phyloP scores from a whole-genome alignment of 1,140 invertebrate genomes.

The Drosophila saltans region DNA sequence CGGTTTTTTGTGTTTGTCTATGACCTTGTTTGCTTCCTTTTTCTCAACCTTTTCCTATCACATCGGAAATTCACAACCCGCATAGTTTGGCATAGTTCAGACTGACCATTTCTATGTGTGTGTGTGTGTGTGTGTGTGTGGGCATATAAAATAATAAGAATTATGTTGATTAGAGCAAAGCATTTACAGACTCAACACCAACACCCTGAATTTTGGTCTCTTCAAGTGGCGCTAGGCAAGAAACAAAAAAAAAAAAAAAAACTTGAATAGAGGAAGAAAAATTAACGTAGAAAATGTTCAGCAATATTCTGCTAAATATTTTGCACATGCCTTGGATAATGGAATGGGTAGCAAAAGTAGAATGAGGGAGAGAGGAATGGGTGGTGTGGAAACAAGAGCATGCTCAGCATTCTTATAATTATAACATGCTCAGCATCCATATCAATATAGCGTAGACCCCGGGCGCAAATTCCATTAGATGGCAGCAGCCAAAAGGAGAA shows the following conservation, averaged over 20 bases:
- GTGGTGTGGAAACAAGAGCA: constrained; percentile 43
- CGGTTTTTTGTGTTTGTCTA: background rate
- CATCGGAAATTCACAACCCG: background rate
- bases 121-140: constrained; percentile 20
- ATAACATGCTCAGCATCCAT: constrained; percentile 76
- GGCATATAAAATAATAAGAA: constrained; percentile 65
- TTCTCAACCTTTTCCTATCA: background rate
- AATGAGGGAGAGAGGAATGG: background rate
- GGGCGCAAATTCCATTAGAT: constrained; percentile 74
- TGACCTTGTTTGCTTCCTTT: constrained; percentile 4
- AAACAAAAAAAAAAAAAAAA: constrained; percentile 5
- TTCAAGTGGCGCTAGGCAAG: constrained; percentile 22
- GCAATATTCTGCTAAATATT: constrained; percentile 50
- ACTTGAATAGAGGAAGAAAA: background rate
- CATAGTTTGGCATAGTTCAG: constrained; percentile 11
- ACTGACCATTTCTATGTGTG: constrained; percentile 20
- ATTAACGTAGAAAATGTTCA: constrained; percentile 34
- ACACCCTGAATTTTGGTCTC: background rate
- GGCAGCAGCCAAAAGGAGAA: background rate
- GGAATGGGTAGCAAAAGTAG: no score
- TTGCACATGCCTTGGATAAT: constrained; percentile 29
- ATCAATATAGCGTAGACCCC: constrained; percentile 64
- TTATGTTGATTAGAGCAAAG: constrained; percentile 62
- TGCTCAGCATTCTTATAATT: constrained; percentile 77
- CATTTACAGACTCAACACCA: constrained; percentile 25